Conservation (phyloP, 2,888 invertebrate species). For the Holacanthella duospinosa region DNA sequence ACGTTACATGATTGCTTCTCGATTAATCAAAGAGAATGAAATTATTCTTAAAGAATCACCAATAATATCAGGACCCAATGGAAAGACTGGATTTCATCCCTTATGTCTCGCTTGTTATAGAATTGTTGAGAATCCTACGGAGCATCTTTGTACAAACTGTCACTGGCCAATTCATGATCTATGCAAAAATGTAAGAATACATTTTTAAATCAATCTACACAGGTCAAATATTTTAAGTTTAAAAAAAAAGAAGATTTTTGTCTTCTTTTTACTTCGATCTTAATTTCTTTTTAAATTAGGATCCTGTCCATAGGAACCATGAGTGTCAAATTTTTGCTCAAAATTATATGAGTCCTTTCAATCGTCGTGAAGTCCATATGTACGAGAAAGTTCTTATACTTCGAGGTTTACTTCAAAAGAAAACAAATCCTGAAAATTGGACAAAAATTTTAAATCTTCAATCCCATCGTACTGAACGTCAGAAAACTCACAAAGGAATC, state of each 20-base stretch:
- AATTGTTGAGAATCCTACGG: slow-evolving; percentile 10
- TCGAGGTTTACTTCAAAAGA: slow-evolving; percentile 3
- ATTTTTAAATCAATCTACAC: too few relatives aligned
- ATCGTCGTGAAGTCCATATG: neutral
- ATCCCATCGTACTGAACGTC: slow-evolving; percentile 6
- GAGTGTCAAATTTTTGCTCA: slow-evolving; percentile 9
- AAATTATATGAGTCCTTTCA: neutral
- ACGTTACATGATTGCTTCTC: slow-evolving; percentile 28
- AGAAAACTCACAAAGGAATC: slow-evolving; percentile 6
- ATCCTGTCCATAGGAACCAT: neutral
- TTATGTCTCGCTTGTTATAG: slow-evolving; percentile 29
- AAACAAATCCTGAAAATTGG: slow-evolving; percentile 3
- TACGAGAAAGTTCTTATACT: slow-evolving; percentile 12
- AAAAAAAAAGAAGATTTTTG: too few relatives aligned
- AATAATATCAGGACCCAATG: slow-evolving; percentile 22
- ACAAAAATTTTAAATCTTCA: slow-evolving; percentile 13
- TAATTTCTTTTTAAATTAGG: neutral
- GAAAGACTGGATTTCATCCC: slow-evolving; percentile 10
- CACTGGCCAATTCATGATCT: slow-evolving; percentile 31
- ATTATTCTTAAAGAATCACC: slow-evolving; percentile 31
- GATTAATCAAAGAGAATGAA: slow-evolving; percentile 27
- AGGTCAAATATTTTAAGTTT: too few relatives aligned
- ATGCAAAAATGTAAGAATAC: slow-evolving; percentile 27
- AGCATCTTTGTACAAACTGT: slow-evolving; percentile 29
- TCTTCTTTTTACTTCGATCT: too few relatives aligned